Evolutionary conservation across 2,113 vertebrate genomes (phyloP).

Genomic region (Paramisgurnus dabryanus): DNA sequence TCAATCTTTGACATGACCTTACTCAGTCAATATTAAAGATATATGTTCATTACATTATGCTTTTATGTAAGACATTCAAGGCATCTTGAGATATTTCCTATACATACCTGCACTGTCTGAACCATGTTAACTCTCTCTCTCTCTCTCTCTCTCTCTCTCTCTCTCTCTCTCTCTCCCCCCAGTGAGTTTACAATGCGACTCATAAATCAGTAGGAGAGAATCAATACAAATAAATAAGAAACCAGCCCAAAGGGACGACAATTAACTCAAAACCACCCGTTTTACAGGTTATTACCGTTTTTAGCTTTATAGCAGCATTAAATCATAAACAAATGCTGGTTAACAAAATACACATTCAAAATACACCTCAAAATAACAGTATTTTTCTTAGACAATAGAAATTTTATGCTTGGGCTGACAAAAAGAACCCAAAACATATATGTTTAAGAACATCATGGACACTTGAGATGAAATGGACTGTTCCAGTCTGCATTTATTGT

Average conservation of each 20-base stretch:
- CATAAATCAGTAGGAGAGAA: constrained; percentile 57
- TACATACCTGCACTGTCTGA: constrained; percentile 23
- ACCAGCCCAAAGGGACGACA: constrained; percentile 32
- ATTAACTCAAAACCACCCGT: constrained; percentile 15
- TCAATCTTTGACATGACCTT: too few relatives aligned
- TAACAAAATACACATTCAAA: not conserved
- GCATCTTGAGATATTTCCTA: not conserved
- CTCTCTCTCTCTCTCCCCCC: constrained; percentile 22
- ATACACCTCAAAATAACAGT: too few relatives aligned
- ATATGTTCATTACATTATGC: too few relatives aligned
- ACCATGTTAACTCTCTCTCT: not conserved
- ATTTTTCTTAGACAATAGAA: too few relatives aligned
- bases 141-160: not conserved
- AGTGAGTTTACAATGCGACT: constrained; percentile 46
- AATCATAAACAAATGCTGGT: constrained; percentile 2
- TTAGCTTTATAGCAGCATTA: not conserved
- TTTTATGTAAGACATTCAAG: not conserved
- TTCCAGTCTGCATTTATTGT: too few relatives aligned
- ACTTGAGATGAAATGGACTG: too few relatives aligned
- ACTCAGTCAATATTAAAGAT: too few relatives aligned
- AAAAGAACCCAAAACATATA: too few relatives aligned
- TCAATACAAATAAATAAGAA: constrained; percentile 61
- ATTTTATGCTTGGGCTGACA: too few relatives aligned
- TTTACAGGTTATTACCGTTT: constrained; percentile 32
- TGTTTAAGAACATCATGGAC: too few relatives aligned